Conservation (phyloP, 1,140 invertebrate species). For the Drosophila ficusphila region DNA sequence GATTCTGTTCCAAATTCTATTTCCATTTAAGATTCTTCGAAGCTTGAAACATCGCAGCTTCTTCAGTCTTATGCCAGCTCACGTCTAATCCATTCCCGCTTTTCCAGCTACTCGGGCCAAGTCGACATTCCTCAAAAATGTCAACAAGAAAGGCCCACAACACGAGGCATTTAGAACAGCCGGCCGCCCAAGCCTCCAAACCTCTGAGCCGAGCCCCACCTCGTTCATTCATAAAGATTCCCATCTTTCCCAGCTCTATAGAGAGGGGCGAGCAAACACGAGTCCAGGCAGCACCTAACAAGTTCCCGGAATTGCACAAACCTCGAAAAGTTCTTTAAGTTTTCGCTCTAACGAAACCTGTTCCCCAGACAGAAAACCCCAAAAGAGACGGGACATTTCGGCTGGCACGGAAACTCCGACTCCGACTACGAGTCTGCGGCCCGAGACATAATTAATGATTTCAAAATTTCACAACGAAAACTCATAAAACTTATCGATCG, state of each 20-base stretch:
- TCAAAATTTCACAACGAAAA: slow-evolving; percentile 64
- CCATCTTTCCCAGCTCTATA: slow-evolving; percentile 69
- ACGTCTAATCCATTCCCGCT: slow-evolving; percentile 59
- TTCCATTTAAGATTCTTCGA: slow-evolving; percentile 7
- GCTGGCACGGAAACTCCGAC: neutral
- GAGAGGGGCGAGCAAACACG: slow-evolving; percentile 18
- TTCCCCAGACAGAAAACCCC: slow-evolving; percentile 23
- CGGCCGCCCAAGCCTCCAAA: neutral
- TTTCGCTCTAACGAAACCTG: slow-evolving; percentile 54
- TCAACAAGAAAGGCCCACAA: slow-evolving; percentile 44
- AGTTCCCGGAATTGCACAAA: slow-evolving; percentile 67
- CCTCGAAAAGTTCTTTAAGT: slow-evolving; percentile 42
- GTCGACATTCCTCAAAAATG: slow-evolving; percentile 37
- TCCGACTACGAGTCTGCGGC: slow-evolving; percentile 1
- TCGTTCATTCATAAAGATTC: slow-evolving; percentile 72
- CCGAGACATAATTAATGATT: slow-evolving; percentile 72
- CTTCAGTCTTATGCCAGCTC: slow-evolving; percentile 37
- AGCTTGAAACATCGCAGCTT: neutral
- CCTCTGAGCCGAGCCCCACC: slow-evolving; percentile 3
- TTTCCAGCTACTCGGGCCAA: neutral
- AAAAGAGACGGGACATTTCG: neutral
- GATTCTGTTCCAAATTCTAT: neutral
- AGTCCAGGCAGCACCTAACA: slow-evolving; percentile 52
- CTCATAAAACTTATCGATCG: slow-evolving; percentile 64
- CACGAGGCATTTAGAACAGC: slow-evolving; percentile 2